Conservation (phyloP, 1,140 invertebrate species). For the Paracyclopina nana region DNA sequence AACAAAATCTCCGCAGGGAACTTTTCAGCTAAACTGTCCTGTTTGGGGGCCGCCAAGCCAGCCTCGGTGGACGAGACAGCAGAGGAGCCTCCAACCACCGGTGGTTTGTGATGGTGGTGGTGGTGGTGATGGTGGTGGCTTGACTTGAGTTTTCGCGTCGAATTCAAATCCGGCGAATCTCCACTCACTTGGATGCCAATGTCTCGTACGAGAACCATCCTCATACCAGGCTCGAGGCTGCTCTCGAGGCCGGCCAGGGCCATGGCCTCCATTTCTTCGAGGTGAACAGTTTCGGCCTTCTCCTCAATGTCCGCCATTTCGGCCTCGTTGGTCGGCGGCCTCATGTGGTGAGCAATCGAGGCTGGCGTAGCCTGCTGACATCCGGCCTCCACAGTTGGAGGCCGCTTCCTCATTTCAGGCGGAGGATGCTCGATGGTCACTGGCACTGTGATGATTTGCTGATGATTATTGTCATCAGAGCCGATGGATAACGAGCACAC, state of each 20-base stretch:
- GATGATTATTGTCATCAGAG: neutral
- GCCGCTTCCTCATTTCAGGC: neutral
- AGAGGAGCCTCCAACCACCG: no score
- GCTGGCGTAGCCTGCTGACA: neutral
- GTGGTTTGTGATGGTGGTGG: no score
- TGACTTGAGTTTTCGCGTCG: no score
- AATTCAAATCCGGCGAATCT: constrained; percentile 1
- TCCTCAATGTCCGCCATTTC: neutral
- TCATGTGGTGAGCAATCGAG: neutral
- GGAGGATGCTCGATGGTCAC: neutral
- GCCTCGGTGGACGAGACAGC: no score
- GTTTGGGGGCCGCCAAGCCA: no score
- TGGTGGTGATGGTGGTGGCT: no score
- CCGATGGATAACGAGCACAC: neutral
- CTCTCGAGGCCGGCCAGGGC: neutral
- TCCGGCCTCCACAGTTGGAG: no score
- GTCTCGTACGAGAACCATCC: neutral
- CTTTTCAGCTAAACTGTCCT: no score
- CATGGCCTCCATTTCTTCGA: neutral
- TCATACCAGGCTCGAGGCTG: neutral
- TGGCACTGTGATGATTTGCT: neutral
- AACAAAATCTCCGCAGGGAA: no score
- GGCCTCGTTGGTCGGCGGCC: neutral
- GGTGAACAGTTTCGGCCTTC: neutral
- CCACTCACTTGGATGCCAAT: neutral